Evolutionary conservation across 2,888 invertebrate genomes (phyloP).

Genomic region (Nephrotoma appendiculata): DNA sequence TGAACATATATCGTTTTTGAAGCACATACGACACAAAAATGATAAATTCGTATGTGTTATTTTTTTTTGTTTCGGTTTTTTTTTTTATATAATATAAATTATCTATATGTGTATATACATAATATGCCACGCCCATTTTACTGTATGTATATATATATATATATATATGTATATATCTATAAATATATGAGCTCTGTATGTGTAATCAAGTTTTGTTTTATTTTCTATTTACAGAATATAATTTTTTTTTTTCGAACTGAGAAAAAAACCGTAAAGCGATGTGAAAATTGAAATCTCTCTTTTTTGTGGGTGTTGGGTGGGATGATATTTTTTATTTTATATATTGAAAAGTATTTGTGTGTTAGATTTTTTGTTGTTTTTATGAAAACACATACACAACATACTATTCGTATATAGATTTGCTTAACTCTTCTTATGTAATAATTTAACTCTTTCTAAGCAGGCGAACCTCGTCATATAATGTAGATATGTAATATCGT

Average conservation of each 20-base stretch:
- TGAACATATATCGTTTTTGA: not conserved
- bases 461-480: not conserved
- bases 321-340: not conserved
- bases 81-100: not conserved
- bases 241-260: not conserved
- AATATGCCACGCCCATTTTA: not conserved
- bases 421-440: not conserved
- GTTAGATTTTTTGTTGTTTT: not conserved
- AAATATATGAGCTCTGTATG: not conserved
- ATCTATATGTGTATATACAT: not conserved
- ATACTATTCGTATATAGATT: not conserved
- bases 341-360: not conserved
- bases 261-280: not conserved
- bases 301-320: not conserved
- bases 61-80: not conserved
- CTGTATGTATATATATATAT: not conserved
- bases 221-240: not conserved
- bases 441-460: not conserved
- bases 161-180: not conserved
- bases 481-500: not conserved
- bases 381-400: not conserved
- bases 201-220: not conserved
- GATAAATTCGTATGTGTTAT: not conserved
- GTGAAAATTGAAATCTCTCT: not conserved
- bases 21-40: not conserved